phyloP scores from a whole-genome alignment of 2,888 invertebrate genomes.

The Asteroscopus sphinx region DNA sequence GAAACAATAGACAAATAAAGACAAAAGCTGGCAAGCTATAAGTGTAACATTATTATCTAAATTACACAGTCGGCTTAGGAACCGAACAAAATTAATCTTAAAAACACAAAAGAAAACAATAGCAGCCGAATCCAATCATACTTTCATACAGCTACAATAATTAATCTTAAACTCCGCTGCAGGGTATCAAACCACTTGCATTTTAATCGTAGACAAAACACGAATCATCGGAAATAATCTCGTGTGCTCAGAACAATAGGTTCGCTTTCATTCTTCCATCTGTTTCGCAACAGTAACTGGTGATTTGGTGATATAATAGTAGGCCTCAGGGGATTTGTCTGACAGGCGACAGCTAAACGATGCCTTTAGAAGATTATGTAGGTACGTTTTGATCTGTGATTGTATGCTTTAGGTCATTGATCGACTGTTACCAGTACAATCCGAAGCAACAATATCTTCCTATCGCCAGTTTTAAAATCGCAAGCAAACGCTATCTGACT shows the following conservation, averaged over 20 bases:
- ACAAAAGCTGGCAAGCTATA: too few relatives aligned
- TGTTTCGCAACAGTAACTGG: constrained; percentile 36
- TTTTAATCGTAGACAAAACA: constrained; percentile 35
- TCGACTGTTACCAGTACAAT: constrained; percentile 4
- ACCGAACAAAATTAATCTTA: constrained; percentile 5
- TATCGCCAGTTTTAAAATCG: too few relatives aligned
- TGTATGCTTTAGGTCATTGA: constrained; percentile 22
- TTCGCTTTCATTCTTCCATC: constrained; percentile 52
- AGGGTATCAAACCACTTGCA: constrained; percentile 42
- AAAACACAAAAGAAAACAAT: constrained; percentile 20
- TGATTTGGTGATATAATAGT: constrained; percentile 40
- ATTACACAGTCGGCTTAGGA: constrained; percentile 22
- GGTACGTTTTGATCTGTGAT: constrained; percentile 9
- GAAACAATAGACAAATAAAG: too few relatives aligned
- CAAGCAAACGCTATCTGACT: too few relatives aligned
- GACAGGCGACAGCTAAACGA: constrained; percentile 33
- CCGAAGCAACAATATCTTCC: too few relatives aligned
- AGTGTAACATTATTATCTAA: constrained; percentile 25
- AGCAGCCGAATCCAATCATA: constrained; percentile 24
- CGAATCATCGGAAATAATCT: constrained; percentile 54
- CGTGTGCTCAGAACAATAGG: constrained; percentile 42
- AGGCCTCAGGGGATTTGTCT: constrained; percentile 19
- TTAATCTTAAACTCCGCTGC: constrained; percentile 49
- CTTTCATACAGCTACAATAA: constrained; percentile 43
- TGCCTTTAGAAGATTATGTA: constrained; percentile 26